Evolutionary conservation across 2,888 invertebrate genomes (phyloP), one percentile per base, ranked within the genome.

Genomic region (Unio delphinus): DNA sequence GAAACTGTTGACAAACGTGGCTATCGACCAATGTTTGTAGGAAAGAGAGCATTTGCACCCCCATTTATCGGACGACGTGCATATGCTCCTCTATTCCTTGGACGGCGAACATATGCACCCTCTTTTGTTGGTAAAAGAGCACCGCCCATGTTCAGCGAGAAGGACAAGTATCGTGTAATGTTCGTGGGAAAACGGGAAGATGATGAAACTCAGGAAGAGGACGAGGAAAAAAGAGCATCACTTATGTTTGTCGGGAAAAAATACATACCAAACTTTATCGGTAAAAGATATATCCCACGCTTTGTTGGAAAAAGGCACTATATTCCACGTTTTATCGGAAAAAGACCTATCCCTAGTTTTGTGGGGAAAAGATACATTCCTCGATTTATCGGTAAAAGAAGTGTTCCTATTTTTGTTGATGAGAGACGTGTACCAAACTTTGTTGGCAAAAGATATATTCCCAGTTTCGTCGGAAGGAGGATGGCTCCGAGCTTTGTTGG

Each of bases 391-490:
- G 72, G 72, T 45, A 72, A 70, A 28, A 67, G 73, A 64, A 67
- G 69, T 23, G 61, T 63, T n/a, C 79, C 79, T 8, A 69, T 72
- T 64, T 76, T 76, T 67, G 69, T 78, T 20, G 80, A 74, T 18
- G 75, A 78, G 54, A 66, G 78, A 67, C 67, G 67, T 56, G 59
- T 45, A 1, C 81, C 79, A 4, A 65, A 70, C 54, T 80, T 81
- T 61, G 76, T 80, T 58, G 82, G 80, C 17, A 81, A 78, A 65
- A 70, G 79, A 64, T 71, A 75, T 45, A 67, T 68, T 18, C 83
- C 81, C 30, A 68, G 74, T 69, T 80, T 81, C 66, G 72, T 80
- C 26, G 83, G 81, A 26, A 81, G 78, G 67, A 66, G 73, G 45
- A 45, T 45, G 45, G 64, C 56, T 18, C 76, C 76, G 5, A 69